A percentile compares a stretch with the other conserved stretches of the same genome.
phyloP scores from a whole-genome alignment of 2,113 vertebrate species.

The Capra hircus region DNA sequence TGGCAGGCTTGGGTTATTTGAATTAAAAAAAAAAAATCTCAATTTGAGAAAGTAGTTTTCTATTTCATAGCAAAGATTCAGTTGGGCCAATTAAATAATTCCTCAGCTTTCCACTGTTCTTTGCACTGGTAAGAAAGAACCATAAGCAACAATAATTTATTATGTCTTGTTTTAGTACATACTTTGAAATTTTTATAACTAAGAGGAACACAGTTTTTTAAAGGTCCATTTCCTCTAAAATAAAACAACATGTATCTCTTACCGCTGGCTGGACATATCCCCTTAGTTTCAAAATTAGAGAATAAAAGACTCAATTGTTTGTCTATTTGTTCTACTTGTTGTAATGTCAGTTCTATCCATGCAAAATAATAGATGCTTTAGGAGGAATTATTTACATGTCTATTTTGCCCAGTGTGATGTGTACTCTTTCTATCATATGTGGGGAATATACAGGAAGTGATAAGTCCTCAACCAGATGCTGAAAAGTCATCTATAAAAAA shows the following conservation, averaged over 20 bases:
- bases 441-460: neutral
- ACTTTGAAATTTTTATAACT: constrained; percentile 51
- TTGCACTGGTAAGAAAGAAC: neutral
- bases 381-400: neutral
- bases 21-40: neutral
- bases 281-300: neutral
- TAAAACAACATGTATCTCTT: neutral
- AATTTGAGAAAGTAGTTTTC: neutral
- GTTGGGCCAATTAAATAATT: constrained; percentile 12
- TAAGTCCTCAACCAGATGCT: neutral
- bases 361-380: neutral
- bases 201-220: constrained; percentile 20
- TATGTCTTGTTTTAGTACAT: constrained; percentile 23
- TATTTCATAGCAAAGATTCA: constrained; percentile 14
- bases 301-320: neutral
- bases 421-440: neutral
- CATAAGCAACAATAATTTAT: neutral
- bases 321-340: neutral
- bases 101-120: neutral
- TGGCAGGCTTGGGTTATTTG: neutral
- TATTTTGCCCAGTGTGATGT: neutral
- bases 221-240: constrained; percentile 25
- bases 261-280: neutral
- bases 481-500: neutral
- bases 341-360: neutral